Conservation (phyloP, 1,140 invertebrate genomes). For the Protaetia brevitarsis region DNA sequence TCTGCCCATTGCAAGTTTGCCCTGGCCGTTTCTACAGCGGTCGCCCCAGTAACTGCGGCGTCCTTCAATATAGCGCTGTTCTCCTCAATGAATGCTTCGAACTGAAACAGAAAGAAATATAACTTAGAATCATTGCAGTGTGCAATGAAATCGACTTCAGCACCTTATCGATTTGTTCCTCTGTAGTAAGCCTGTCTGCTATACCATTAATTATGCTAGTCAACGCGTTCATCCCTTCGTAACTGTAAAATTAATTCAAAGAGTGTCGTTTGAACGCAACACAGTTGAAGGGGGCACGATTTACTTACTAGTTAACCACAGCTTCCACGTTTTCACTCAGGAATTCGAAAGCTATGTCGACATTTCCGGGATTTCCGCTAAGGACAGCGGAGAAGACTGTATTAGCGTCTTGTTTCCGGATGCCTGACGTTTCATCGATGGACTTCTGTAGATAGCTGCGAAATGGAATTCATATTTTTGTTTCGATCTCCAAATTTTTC, state of each 20-base stretch:
- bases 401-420: constrained; percentile 19
- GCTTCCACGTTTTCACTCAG: background rate
- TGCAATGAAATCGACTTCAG: background rate
- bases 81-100: background rate
- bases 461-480: background rate
- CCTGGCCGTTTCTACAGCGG: constrained; percentile 8
- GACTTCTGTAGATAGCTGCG: background rate
- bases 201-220: constrained; percentile 26
- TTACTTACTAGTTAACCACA: constrained; percentile 13
- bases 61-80: background rate
- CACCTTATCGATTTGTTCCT: constrained; percentile 24
- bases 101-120: background rate
- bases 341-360: constrained; percentile 16
- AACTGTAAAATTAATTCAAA: constrained; percentile 4
- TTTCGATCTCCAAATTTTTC: too few species aligned
- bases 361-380: background rate
- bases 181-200: constrained; percentile 29
- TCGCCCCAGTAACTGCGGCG: constrained; percentile 24
- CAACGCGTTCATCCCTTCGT: constrained; percentile 28
- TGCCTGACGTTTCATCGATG: background rate
- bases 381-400: constrained; percentile 10
- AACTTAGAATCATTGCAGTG: background rate
- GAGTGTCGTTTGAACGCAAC: constrained; percentile 32
- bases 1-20: constrained; percentile 19
- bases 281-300: too few species aligned